Conservation (phyloP, 2,797 vertebrate species). For the Leuciscus waleckii region DNA sequence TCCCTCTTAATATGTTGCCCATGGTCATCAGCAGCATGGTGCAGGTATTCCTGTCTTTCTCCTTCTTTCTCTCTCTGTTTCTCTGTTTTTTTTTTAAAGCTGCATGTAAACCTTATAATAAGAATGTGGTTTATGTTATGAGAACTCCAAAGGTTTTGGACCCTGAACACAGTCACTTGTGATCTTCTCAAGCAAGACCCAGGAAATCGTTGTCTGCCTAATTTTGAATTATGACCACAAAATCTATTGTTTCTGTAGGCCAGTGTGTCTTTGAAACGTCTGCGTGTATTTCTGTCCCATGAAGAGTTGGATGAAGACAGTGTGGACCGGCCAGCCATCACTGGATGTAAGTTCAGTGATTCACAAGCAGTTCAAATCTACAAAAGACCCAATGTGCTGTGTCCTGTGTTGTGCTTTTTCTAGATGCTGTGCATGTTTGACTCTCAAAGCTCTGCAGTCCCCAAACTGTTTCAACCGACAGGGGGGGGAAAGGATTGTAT, state of each 20-base stretch:
- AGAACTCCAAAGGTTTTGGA: neutral
- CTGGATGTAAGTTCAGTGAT: conserved; percentile 74
- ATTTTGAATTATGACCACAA: neutral
- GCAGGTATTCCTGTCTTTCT: conserved; percentile 78
- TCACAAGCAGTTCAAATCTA: neutral
- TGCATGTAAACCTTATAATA: neutral
- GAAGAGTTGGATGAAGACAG: conserved; percentile 90
- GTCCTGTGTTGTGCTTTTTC: neutral
- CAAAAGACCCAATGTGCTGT: neutral
- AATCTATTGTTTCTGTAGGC: conserved; percentile 74
- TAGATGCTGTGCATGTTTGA: neutral
- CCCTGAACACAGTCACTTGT: neutral
- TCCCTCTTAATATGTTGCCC: conserved; percentile 91
- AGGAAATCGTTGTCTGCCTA: neutral
- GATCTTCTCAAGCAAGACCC: neutral
- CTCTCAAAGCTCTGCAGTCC: neutral
- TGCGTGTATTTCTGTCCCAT: conserved; percentile 92
- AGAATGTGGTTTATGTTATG: neutral
- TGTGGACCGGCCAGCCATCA: conserved; percentile 75
- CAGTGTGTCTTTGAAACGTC: conserved; percentile 92
- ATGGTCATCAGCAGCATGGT: conserved; percentile 98
- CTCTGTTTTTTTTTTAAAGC: neutral
- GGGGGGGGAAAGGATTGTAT: neutral
- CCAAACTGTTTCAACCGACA: neutral
- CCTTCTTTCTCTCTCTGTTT: neutral